Percentiles rank a stretch among this genome's conserved stretches.
phyloP scores from a whole-genome alignment of 2,797 vertebrate species.

The Clarias laeviceps region DNA sequence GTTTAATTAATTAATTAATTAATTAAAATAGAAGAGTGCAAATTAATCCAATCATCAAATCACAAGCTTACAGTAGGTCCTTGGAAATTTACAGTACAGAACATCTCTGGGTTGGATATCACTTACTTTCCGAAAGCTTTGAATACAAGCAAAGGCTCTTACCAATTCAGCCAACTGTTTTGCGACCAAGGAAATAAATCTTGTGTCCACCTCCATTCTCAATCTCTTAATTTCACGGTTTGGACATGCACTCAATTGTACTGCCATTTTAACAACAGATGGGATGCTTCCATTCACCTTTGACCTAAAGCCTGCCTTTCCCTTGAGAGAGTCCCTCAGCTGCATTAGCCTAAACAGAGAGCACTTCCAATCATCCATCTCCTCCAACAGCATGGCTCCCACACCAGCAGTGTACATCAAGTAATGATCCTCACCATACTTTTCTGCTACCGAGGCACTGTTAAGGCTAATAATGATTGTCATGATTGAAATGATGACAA shows the following conservation, averaged over 20 bases:
- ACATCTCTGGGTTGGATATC: neutral
- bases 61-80: neutral
- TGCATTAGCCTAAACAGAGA: constrained; percentile 23
- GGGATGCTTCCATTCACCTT: constrained; percentile 41
- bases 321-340: constrained; percentile 8
- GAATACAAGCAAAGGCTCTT: neutral
- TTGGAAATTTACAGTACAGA: neutral
- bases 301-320: constrained; percentile 38
- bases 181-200: neutral
- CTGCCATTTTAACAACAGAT: constrained; percentile 36
- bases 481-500: constrained; percentile 39
- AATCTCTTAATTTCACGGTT: constrained; percentile 5
- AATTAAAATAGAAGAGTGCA: too few species aligned
- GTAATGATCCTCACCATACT: constrained; percentile 8
- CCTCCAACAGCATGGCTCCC: constrained; percentile 8
- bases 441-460: neutral
- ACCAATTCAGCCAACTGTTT: constrained; percentile 12
- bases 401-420: constrained; percentile 30
- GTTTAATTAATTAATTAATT: too few species aligned
- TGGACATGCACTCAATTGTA: neutral
- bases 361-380: constrained; percentile 27
- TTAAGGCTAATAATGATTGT: constrained; percentile 32
- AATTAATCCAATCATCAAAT: neutral
- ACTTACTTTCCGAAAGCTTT: neutral
- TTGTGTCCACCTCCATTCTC: neutral